A percentile compares a stretch with the other conserved stretches of the same genome.
phyloP scores from a whole-genome alignment of 2,797 vertebrate species.

The Bovichtus variegatus region DNA sequence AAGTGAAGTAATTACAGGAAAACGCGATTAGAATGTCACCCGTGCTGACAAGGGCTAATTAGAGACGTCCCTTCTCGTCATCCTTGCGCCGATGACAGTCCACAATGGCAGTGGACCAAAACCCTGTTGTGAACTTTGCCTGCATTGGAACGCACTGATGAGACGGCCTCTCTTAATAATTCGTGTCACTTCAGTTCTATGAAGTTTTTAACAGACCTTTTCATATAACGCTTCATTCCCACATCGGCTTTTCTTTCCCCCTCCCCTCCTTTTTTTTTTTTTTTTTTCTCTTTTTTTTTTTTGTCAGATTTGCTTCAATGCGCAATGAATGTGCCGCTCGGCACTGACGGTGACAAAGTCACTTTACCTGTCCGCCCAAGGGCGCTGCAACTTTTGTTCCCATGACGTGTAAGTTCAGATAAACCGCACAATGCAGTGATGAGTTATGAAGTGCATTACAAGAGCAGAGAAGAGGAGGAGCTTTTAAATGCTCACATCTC shows the following conservation, averaged over 20 bases:
- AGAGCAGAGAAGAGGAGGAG: neutral
- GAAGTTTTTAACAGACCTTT: conserved; percentile 70
- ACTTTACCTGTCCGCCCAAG: conserved; percentile 62
- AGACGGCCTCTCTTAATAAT: conserved; percentile 73
- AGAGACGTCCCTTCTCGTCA: conserved; percentile 80
- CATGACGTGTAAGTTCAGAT: conserved; percentile 47
- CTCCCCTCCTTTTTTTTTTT: conserved; percentile 58
- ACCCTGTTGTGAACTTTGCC: conserved; percentile 78
- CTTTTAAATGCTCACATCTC: conserved; percentile 1
- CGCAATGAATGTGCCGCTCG: conserved; percentile 55
- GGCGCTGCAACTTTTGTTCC: conserved; percentile 60
- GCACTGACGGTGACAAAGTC: conserved; percentile 57
- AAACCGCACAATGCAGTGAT: conserved; percentile 3
- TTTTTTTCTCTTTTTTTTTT: no score
- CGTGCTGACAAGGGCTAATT: conserved; percentile 84
- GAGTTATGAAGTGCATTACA: conserved; percentile 8
- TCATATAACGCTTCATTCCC: conserved; percentile 60
- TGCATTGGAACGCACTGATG: conserved; percentile 48
- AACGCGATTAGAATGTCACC: conserved; percentile 87
- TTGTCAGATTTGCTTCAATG: conserved; percentile 68
- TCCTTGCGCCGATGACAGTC: conserved; percentile 68
- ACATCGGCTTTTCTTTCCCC: conserved; percentile 56
- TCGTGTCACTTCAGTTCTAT: conserved; percentile 78
- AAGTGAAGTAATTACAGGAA: conserved; percentile 85
- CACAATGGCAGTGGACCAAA: conserved; percentile 74